phyloP scores from a whole-genome alignment of 2,888 invertebrate genomes.

The Epistrophe grossulariae region DNA sequence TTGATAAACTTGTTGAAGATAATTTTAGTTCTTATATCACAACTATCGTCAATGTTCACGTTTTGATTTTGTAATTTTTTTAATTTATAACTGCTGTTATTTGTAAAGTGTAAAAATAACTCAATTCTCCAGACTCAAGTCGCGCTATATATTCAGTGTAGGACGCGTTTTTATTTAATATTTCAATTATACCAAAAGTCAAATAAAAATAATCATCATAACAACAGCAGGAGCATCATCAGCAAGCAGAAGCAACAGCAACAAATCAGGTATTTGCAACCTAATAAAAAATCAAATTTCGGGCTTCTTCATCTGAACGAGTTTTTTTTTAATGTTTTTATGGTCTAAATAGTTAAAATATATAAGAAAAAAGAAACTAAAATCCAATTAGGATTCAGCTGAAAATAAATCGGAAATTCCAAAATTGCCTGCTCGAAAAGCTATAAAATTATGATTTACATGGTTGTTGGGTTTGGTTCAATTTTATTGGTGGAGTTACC shows the following conservation, averaged over 20 bases:
- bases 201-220: constrained; percentile 2
- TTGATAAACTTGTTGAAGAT: constrained; percentile 29
- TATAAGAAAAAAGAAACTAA: background rate
- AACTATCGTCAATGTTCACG: background rate
- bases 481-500: background rate
- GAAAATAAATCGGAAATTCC: constrained; percentile 64
- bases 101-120: background rate
- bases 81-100: background rate
- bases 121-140: background rate
- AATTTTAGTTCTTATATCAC: constrained; percentile 20
- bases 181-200: constrained; percentile 13
- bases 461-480: constrained; percentile 17
- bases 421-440: constrained; percentile 37
- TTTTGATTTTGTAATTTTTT: background rate
- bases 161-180: background rate
- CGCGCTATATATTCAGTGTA: background rate
- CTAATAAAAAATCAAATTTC: constrained; percentile 23
- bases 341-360: constrained; percentile 14
- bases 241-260: background rate
- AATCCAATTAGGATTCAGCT: constrained; percentile 34
- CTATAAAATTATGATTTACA: constrained; percentile 45
- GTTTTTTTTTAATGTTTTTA: constrained; percentile 1
- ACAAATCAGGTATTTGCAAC: constrained; percentile 38
- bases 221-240: background rate
- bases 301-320: constrained; percentile 32